Evolutionary conservation across 2,888 invertebrate species (phyloP).

Genomic region (Calephelis perditalis): DNA sequence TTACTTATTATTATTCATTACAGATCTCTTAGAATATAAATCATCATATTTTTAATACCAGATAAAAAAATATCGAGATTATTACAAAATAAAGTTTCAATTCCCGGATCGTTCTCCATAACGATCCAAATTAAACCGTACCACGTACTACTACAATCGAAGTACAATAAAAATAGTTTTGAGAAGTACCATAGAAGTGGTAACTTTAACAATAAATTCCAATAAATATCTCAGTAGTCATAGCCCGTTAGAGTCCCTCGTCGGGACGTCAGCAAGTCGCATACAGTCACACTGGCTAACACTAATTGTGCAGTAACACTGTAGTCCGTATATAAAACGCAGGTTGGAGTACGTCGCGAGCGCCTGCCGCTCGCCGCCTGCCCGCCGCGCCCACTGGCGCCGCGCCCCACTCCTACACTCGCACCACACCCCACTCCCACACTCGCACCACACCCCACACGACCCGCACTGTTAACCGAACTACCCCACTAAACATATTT

Average conservation of each 20-base stretch:
- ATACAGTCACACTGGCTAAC: slow-evolving; percentile 42
- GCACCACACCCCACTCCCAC: slow-evolving; percentile 29
- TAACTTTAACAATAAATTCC: slow-evolving; percentile 57
- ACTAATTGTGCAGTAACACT: slow-evolving; percentile 57
- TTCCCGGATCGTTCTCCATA: slow-evolving; percentile 39
- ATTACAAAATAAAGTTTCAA: slow-evolving; percentile 56
- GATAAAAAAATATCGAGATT: slow-evolving; percentile 64
- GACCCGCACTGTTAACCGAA: slow-evolving; percentile 31
- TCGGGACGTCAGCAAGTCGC: slow-evolving; percentile 26
- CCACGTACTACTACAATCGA: slow-evolving; percentile 13
- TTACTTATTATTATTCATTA: slow-evolving; percentile 10
- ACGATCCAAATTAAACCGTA: neutral
- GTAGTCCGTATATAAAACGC: slow-evolving; percentile 43
- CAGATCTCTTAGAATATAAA: slow-evolving; percentile 32
- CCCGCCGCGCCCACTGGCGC: slow-evolving; percentile 28
- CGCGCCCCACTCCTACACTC: slow-evolving; percentile 32
- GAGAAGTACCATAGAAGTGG: slow-evolving; percentile 40
- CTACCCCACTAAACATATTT: slow-evolving; percentile 38
- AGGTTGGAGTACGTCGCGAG: slow-evolving; percentile 36
- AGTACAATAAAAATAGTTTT: slow-evolving; percentile 18
- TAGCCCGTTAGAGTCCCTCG: slow-evolving; percentile 39
- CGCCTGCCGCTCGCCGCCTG: slow-evolving; percentile 27
- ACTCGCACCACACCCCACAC: slow-evolving; percentile 26
- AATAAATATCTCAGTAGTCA: slow-evolving; percentile 49
- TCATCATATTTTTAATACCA: slow-evolving; percentile 46